Conservation (phyloP, 2,113 vertebrate species). For the Sminthopsis crassicaudata region DNA sequence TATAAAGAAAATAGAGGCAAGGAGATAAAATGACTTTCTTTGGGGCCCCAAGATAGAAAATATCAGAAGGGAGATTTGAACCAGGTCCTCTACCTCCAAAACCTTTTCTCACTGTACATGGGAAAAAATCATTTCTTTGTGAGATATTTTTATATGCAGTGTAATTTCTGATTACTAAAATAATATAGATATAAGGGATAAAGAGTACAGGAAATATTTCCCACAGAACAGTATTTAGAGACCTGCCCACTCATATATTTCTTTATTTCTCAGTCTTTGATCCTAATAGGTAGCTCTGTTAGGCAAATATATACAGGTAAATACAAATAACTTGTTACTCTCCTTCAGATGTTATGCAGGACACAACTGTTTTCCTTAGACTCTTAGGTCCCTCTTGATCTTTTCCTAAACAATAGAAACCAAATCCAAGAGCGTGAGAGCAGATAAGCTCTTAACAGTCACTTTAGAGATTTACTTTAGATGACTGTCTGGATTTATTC, state of each 20-base stretch:
- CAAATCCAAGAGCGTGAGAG: neutral
- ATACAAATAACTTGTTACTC: slow-evolving; percentile 27
- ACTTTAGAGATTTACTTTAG: neutral
- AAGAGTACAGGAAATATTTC: slow-evolving; percentile 22
- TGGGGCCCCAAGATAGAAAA: neutral
- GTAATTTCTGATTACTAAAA: slow-evolving; percentile 51
- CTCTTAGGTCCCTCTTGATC: neutral
- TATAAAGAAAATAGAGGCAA: neutral
- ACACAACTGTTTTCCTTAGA: neutral
- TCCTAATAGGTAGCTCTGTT: slow-evolving; percentile 18
- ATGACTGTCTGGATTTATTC: neutral
- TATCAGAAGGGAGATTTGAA: neutral
- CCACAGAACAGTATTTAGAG: slow-evolving; percentile 30
- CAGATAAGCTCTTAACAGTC: neutral
- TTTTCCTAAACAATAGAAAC: neutral
- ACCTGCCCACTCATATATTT: neutral
- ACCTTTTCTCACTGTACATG: neutral
- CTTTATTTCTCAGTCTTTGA: slow-evolving; percentile 10
- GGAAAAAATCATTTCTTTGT: slow-evolving; percentile 27
- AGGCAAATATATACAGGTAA: neutral
- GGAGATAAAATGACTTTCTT: neutral
- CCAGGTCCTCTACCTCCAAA: neutral
- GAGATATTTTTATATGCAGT: slow-evolving; percentile 30
- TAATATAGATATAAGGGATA: slow-evolving; percentile 8
- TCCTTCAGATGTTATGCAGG: neutral